Base-by-base conservation (phyloP, 92 coral and sea anemone species). In the Paragorgia papillata region DNA sequence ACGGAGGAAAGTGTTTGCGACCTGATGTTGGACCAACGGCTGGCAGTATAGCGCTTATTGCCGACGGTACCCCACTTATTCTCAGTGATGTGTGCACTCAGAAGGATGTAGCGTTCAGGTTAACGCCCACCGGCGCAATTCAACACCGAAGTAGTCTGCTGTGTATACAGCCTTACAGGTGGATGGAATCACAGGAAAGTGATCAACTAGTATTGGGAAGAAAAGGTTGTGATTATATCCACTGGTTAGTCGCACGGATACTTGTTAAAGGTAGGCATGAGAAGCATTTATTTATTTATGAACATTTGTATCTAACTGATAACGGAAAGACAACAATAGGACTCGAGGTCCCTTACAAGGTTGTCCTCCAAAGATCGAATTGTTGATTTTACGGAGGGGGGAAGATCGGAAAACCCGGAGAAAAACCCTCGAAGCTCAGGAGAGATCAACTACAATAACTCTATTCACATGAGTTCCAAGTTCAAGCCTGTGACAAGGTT, bases 211-310 rank as follows among this genome's bases (percentile, higher is more conserved):
- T 32, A 2, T 68, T 68, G 55, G 75, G 75, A 48, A 43, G 54
- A 1, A 19, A 49, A 27, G 58, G 75, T 46, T 68, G 75, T 68
- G 28, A 46, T 25, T 49, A 68, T 18, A 22, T 44, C 35, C 9
- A 3, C 14, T 68, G 75, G 75, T 27, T 39, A 3, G 22, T 33
- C 40, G 32, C 0, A 48, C 29, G 40, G 43, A 14, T 44, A 9
- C 40, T 68, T 5, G 33, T 68, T 3, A 68, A 68, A 68, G 75
- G 75, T 68, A 68, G n/a, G n/a, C n/a, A n/a, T n/a, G n/a, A n/a
- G n/a, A n/a, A n/a, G n/a, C n/a, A n/a, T n/a, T n/a, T n/a, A n/a
- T n/a, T n/a, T n/a, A n/a, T n/a, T n/a, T n/a, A n/a, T n/a, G n/a
- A n/a, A n/a, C n/a, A n/a, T n/a, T n/a, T n/a, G n/a, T n/a, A n/a